A percentile compares a stretch with the other conserved stretches of the same genome.
Evolutionary conservation across 2,888 invertebrate genomes (phyloP).

Genomic region (Monoplex corrugatus): DNA sequence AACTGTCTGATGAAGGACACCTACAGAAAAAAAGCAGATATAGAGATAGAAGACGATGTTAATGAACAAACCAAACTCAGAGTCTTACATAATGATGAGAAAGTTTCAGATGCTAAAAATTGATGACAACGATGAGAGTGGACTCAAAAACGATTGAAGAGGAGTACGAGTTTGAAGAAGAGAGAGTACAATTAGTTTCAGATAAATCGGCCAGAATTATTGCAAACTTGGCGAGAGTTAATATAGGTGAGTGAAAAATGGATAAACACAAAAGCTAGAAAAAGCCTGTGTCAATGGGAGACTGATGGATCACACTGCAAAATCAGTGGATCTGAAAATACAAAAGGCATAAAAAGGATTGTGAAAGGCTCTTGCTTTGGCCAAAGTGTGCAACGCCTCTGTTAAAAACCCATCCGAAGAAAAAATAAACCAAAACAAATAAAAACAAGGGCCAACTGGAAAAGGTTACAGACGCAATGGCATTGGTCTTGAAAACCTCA

Average conservation of each 20-base stretch:
- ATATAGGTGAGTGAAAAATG: not conserved
- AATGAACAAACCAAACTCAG: not conserved
- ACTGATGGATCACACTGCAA: not conserved
- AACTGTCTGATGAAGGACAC: not conserved
- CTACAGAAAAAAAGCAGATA: not conserved
- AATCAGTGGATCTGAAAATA: not conserved
- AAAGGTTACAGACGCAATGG: not conserved
- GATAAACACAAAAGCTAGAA: conserved; percentile 7
- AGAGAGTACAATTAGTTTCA: not conserved
- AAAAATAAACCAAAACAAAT: too few species aligned
- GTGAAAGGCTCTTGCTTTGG: not conserved
- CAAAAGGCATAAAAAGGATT: not conserved
- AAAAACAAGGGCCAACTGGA: not conserved
- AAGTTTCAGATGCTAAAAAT: not conserved
- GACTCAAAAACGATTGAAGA: not conserved
- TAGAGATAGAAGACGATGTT: not conserved
- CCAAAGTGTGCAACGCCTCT: not conserved
- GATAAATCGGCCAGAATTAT: not conserved
- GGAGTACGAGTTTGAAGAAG: not conserved
- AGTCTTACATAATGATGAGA: not conserved
- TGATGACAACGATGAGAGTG: not conserved
- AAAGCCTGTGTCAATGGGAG: not conserved
- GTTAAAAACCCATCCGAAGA: not conserved
- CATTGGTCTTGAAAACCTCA: not conserved
- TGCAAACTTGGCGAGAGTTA: not conserved